A percentile compares a stretch with the other conserved stretches of the same genome.
These are phyloP conservation scores for roundworm (Caenorhabditis elegans) DNA, from an alignment of 1,140 invertebrate genomes.

Conservation along the genomic window WBcel235 BX284605.5:7152001-7152500, in stretches of 20 bases:
- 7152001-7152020: slow-evolving; percentile 91
- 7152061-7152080: slow-evolving; percentile 79
- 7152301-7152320: slow-evolving; percentile 92
- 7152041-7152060: slow-evolving; percentile 81
- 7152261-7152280: slow-evolving; percentile 82
- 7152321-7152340: slow-evolving; percentile 92
- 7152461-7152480: slow-evolving; percentile 89
- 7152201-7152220: slow-evolving; percentile 78
- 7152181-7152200: background rate
- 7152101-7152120: slow-evolving; percentile 82
- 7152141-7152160: slow-evolving; percentile 78
- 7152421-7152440: slow-evolving; percentile 78
- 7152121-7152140: slow-evolving; percentile 79
- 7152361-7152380: slow-evolving; percentile 92
- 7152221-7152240: slow-evolving; percentile 81
- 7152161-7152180: no score
- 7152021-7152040: slow-evolving; percentile 87
- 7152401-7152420: slow-evolving; percentile 88
- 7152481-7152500: slow-evolving; percentile 88
- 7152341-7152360: slow-evolving; percentile 92
- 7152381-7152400: slow-evolving; percentile 92
- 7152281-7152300: slow-evolving; percentile 85
- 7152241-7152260: slow-evolving; percentile 81
- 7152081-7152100: slow-evolving; percentile 82
- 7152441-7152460: slow-evolving; percentile 80